Conservation (phyloP, 1,140 invertebrate genomes). For the Leptoteleia sp. region DNA sequence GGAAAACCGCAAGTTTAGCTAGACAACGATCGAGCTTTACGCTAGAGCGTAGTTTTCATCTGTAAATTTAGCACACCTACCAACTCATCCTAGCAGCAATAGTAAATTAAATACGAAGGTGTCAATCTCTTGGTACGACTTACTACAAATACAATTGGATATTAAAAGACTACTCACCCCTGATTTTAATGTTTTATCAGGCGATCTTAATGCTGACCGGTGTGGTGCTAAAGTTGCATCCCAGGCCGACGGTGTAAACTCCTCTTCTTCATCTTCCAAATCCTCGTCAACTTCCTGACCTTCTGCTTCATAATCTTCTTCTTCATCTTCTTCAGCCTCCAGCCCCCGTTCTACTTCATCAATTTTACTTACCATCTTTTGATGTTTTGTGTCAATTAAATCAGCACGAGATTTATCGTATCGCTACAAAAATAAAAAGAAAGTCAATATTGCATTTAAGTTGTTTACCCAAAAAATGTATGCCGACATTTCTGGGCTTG, state of each 20-base stretch:
- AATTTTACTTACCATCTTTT: slow-evolving; percentile 47
- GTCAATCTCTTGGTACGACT: slow-evolving; percentile 52
- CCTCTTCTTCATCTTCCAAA: slow-evolving; percentile 79
- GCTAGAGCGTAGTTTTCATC: slow-evolving; percentile 46
- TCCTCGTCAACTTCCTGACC: slow-evolving; percentile 70
- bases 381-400: slow-evolving; percentile 59
- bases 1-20: slow-evolving; percentile 7
- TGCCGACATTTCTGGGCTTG: too few relatives aligned
- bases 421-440: too few relatives aligned
- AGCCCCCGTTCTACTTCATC: slow-evolving; percentile 61
- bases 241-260: slow-evolving; percentile 84
- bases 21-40: slow-evolving; percentile 28
- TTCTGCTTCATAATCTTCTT: slow-evolving; percentile 65
- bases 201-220: slow-evolving; percentile 81
- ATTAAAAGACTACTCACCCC: slow-evolving; percentile 71
- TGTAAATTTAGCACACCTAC: slow-evolving; percentile 71
- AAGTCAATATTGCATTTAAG: too few relatives aligned
- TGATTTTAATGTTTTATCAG: slow-evolving; percentile 80
- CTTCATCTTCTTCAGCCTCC: slow-evolving; percentile 64
- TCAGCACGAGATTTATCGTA: slow-evolving; percentile 69
- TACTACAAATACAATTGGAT: slow-evolving; percentile 10
- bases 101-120: slow-evolving; percentile 66
- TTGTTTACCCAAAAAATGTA: too few relatives aligned
- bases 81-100: slow-evolving; percentile 78
- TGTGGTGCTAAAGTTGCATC: slow-evolving; percentile 82